phyloP scores from a whole-genome alignment of 2,888 invertebrate species.

The Belgica antarctica region DNA sequence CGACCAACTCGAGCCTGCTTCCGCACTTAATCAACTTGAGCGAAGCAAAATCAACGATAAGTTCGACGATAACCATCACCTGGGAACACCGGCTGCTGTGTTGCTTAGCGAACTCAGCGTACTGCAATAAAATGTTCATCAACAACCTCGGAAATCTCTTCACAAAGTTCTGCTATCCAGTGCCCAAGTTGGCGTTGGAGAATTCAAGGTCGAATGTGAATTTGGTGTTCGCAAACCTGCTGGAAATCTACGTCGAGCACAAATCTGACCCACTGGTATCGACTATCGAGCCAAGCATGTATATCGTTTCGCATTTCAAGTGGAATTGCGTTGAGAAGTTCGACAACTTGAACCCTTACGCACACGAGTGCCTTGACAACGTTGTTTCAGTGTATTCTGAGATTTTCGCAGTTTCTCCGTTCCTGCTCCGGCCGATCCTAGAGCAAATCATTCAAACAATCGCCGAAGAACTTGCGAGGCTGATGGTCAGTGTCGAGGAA shows the following conservation, averaged over 20 bases:
- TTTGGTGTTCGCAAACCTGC: conserved; percentile 56
- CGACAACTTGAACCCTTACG: conserved; percentile 79
- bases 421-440: conserved; percentile 69
- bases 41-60: conserved; percentile 31
- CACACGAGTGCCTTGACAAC: conserved; percentile 83
- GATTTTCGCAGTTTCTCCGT: conserved; percentile 66
- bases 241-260: conserved; percentile 82
- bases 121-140: conserved; percentile 72
- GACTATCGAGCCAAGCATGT: conserved; percentile 96
- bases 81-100: conserved; percentile 82
- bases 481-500: conserved; percentile 75
- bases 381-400: conserved; percentile 60
- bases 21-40: conserved; percentile 47
- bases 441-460: conserved; percentile 85
- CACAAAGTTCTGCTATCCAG: conserved; percentile 69
- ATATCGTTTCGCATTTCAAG: conserved; percentile 76
- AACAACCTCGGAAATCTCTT: conserved; percentile 69
- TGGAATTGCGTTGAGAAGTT: conserved; percentile 77
- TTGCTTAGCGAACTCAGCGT: conserved; percentile 84
- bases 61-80: conserved; percentile 47
- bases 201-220: conserved; percentile 64
- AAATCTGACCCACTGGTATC: conserved; percentile 93
- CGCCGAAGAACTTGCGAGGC: conserved; percentile 84
- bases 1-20: conserved; percentile 50
- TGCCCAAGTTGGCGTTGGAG: conserved; percentile 68